These are phyloP conservation scores for Anthoscopus minutus DNA, from an alignment of 2,113 vertebrate genomes.

Conservation along the genomic window DNA sequence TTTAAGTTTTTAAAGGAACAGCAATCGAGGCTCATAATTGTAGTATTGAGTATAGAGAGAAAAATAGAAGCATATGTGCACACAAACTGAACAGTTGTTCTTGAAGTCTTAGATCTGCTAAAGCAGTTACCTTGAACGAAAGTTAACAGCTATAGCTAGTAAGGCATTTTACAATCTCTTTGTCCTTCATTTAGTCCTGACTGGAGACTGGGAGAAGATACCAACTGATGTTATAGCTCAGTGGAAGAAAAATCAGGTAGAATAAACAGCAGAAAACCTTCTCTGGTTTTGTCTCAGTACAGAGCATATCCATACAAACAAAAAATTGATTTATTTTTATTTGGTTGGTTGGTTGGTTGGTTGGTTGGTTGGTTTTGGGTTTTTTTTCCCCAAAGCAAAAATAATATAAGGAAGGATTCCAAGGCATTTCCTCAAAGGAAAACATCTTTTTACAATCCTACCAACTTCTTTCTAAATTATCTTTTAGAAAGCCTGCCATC, in stretches of 20 bases:
- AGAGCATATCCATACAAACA: conserved; percentile 25
- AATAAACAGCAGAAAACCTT: conserved; percentile 25
- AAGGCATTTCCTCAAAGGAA: not conserved
- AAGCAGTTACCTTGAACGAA: not conserved
- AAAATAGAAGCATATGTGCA: conserved; percentile 7
- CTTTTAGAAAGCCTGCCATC: not conserved
- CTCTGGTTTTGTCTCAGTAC: conserved; percentile 29
- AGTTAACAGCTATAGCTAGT: not conserved
- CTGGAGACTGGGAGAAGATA: not conserved
- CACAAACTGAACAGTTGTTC: not conserved
- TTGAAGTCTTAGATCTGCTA: not conserved
- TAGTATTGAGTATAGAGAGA: not conserved
- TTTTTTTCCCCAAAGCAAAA: not conserved
- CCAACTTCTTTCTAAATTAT: not conserved
- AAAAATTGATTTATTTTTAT: not conserved
- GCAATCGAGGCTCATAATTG: not conserved
- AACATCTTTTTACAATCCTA: not conserved
- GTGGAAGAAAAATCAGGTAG: not conserved
- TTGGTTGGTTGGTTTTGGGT: not conserved
- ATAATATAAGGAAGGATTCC: not conserved
- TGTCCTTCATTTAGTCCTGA: not conserved
- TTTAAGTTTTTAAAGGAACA: not conserved
- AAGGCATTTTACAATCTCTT: not conserved
- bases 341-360: not conserved
- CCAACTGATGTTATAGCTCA: not conserved